phyloP scores from a whole-genome alignment of 2,797 vertebrate genomes.

The Siniperca obscura region DNA sequence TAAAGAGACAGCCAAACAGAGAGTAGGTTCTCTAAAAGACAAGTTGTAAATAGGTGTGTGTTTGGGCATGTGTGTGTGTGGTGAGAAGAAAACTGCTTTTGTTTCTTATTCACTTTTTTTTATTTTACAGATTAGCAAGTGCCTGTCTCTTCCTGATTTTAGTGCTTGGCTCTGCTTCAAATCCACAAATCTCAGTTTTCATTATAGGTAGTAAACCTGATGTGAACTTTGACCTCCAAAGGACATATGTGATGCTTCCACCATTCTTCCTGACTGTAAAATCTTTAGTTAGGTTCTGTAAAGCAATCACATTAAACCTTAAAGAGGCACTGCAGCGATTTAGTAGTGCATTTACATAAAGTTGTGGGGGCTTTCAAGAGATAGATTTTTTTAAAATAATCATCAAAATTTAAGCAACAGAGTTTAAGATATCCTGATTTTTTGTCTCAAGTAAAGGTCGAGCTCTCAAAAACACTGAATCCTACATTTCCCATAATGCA shows the following conservation, averaged over 20 bases:
- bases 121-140: constrained; percentile 41
- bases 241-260: constrained; percentile 22
- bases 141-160: constrained; percentile 41
- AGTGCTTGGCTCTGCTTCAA: constrained; percentile 42
- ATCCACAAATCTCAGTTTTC: constrained; percentile 62
- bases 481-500: background rate
- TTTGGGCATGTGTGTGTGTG: background rate
- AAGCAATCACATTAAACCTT: constrained; percentile 32
- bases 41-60: constrained; percentile 67
- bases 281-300: constrained; percentile 25
- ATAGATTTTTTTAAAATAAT: background rate
- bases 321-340: background rate
- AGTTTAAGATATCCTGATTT: background rate
- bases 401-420: background rate
- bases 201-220: constrained; percentile 45
- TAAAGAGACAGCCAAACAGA: constrained; percentile 53
- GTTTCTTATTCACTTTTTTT: constrained; percentile 48
- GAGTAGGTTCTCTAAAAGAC: constrained; percentile 56
- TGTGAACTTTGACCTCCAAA: constrained; percentile 49
- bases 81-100: constrained; percentile 39
- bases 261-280: constrained; percentile 32
- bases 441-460: background rate
- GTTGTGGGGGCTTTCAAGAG: background rate
- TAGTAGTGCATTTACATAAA: background rate
- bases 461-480: too few species aligned